Evolutionary conservation across 1,140 invertebrate species (phyloP), one percentile per base, ranked within the genome.

Genomic region (Zaprionus lachaisei): DNA sequence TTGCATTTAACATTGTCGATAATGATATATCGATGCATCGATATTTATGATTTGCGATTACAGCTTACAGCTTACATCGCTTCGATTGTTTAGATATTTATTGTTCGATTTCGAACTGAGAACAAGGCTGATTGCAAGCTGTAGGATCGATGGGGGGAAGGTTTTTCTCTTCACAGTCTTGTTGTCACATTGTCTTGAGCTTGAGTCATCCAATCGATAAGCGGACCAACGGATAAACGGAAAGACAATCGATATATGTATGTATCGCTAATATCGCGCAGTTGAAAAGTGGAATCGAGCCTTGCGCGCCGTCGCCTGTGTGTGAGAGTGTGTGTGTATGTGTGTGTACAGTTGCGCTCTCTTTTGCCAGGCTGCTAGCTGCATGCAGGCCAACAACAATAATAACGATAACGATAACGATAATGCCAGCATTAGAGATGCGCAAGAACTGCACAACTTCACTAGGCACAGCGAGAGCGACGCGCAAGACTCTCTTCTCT

Each of bases 361-460:
- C 15, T 67, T 37, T 47, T 34, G 26, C 17, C 11, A 34, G 34
- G 17, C 31, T 41, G 66, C 37, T 68, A 69, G 72, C 67, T 49
- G 61, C 64, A 68, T 73, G 73, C 73, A 72, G 71, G 73, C 69
- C 51, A 76, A 54, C 73, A 61, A 58, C 47, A 72, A 71, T 51
- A n/a, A 49, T 72, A 37, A 72, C 69, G 49, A 55, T 57, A 63
- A 57, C 65, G 44, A 58, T 60, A 69, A 69, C 62, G 54, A 58
- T 44, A 62, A 71, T 47, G 41, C 41, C 41, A 20, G 20, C 51
- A 56, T 26, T 28, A 38, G 51, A 24, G 58, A 38, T 70, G 41
- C 31, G 34, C 41, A 41, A 38, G 34, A 72, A 71, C 72, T 51
- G 56, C 60, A 68, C 41, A 24, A 58, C 31, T 34, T 34, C 70